Percentiles rank a stretch among this genome's conserved stretches.
Evolutionary conservation across 2,888 invertebrate species (phyloP).

Genomic region (Gastrophysa polygoni): DNA sequence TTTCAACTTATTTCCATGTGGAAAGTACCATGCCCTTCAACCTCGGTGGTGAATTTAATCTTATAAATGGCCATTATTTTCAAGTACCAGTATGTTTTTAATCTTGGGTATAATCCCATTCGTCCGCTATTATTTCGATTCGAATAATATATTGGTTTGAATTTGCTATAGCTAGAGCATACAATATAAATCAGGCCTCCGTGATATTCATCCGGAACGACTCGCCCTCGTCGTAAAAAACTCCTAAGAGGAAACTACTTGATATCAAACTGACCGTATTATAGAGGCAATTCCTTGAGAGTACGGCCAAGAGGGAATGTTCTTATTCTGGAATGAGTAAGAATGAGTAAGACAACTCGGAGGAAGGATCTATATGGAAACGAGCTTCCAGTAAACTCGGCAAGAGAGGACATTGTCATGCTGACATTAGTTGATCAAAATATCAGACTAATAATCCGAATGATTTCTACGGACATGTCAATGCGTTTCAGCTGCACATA

Average conservation of each 20-base stretch:
- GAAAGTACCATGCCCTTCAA: no score
- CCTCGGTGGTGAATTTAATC: no score
- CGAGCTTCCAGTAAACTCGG: neutral
- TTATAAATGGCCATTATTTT: no score
- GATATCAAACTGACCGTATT: conserved; percentile 52
- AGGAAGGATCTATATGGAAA: neutral
- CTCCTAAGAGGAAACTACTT: conserved; percentile 42
- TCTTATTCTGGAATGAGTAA: neutral
- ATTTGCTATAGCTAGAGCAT: neutral
- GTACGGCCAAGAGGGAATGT: conserved; percentile 20
- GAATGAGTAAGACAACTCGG: neutral
- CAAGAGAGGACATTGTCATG: neutral
- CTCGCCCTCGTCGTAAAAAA: conserved; percentile 41
- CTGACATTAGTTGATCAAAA: no score
- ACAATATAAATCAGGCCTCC: neutral
- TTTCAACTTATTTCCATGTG: no score
- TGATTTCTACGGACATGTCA: no score
- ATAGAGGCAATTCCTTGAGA: conserved; percentile 36
- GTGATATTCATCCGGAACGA: conserved; percentile 27
- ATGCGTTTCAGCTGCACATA: no score
- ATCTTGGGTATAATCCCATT: no score
- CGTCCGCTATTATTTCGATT: no score
- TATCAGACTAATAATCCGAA: no score
- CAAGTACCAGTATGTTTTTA: no score
- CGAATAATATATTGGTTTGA: neutral